Percentiles rank a stretch among this genome's conserved stretches.
phyloP scores from a whole-genome alignment of 2,888 invertebrate genomes.

The Cheilosia grossa region DNA sequence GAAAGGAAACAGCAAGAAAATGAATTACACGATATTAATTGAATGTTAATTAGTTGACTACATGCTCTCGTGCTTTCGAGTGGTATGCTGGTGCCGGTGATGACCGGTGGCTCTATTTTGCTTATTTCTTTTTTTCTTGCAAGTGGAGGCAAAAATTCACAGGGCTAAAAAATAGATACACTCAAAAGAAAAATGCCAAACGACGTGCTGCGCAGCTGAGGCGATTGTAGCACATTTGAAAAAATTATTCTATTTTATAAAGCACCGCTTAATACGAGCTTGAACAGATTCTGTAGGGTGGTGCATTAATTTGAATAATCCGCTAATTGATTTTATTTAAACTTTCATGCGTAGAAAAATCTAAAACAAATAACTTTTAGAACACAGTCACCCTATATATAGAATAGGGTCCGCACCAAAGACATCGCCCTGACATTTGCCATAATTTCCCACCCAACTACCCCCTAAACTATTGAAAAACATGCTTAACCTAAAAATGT shows the following conservation, averaged over 20 bases:
- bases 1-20: background rate
- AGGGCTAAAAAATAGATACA: slow-evolving; percentile 8
- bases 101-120: background rate
- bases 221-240: slow-evolving; percentile 31
- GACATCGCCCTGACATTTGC: slow-evolving; percentile 29
- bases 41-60: slow-evolving; percentile 71
- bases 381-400: background rate
- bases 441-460: slow-evolving; percentile 23
- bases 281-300: no score
- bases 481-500: slow-evolving; percentile 51
- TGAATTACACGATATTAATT: slow-evolving; percentile 46
- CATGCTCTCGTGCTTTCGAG: slow-evolving; percentile 40
- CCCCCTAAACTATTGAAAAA: background rate
- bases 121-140: background rate
- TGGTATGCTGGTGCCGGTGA: slow-evolving; percentile 23
- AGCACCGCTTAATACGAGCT: no score
- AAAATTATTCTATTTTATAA: background rate
- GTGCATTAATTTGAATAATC: no score
- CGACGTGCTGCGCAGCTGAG: background rate
- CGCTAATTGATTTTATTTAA: no score
- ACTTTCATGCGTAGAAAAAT: background rate
- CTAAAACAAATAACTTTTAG: background rate
- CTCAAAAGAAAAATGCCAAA: background rate
- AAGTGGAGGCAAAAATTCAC: slow-evolving; percentile 4
- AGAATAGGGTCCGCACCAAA: background rate